Percentiles rank a stretch among this genome's conserved stretches.
phyloP scores from a whole-genome alignment of 2,797 vertebrate genomes.

The Eleutherodactylus coqui region DNA sequence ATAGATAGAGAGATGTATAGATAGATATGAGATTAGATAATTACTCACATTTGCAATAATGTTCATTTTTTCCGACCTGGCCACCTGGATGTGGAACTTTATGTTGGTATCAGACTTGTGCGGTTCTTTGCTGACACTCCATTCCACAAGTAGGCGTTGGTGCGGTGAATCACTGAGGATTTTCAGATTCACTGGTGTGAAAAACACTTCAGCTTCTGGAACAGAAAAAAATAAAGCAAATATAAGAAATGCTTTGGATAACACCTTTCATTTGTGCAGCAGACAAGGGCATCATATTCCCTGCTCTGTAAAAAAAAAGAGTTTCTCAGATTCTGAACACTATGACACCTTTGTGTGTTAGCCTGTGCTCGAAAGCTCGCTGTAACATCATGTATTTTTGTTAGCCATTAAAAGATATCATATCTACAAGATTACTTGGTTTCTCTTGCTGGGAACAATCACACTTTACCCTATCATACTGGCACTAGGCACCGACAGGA shows the following conservation, averaged over 20 bases:
- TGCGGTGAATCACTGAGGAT: conserved; percentile 63
- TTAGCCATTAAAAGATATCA: too few species aligned
- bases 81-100: conserved; percentile 75
- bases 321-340: too few species aligned
- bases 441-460: too few species aligned
- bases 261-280: neutral
- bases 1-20: neutral
- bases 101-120: conserved; percentile 66
- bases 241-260: neutral
- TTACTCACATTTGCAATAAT: conserved; percentile 72
- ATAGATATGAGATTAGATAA: neutral
- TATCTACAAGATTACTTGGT: too few species aligned
- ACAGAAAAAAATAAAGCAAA: conserved; percentile 24
- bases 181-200: conserved; percentile 57
- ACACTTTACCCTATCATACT: too few species aligned
- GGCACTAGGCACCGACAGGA: too few species aligned
- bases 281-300: too few species aligned
- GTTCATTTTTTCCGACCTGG: conserved; percentile 43
- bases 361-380: too few species aligned
- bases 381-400: too few species aligned
- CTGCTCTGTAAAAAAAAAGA: too few species aligned
- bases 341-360: too few species aligned
- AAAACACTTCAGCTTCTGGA: conserved; percentile 61
- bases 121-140: conserved; percentile 66
- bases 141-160: conserved; percentile 71